Evolutionary conservation across 2,113 vertebrate species (phyloP).

Genomic region (Cavia porcellus): DNA sequence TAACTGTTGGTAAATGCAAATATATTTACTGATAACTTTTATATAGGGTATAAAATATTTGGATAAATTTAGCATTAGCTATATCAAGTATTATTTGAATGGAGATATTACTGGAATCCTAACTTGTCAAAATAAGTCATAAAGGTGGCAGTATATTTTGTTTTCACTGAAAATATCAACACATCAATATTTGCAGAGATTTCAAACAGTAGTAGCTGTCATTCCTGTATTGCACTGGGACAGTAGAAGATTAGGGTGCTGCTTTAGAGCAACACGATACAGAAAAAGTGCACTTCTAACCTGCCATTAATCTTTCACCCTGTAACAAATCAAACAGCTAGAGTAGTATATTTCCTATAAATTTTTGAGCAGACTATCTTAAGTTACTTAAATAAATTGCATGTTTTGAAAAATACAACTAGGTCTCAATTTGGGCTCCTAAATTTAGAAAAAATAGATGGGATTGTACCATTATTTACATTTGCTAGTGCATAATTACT

Average conservation of each 20-base stretch:
- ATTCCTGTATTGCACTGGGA: not conserved
- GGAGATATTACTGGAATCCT: not conserved
- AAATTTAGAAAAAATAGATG: not conserved
- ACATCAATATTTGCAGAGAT: not conserved
- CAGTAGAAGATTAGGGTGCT: not conserved
- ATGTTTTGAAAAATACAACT: not conserved
- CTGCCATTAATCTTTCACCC: not conserved
- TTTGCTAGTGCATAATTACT: not conserved
- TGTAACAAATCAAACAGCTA: not conserved
- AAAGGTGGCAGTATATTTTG: not conserved
- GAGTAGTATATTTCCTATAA: not conserved
- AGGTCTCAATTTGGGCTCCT: not conserved
- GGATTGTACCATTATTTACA: not conserved
- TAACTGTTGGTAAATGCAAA: not conserved
- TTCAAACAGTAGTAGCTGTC: not conserved
- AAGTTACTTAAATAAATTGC: not conserved
- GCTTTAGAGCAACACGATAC: not conserved
- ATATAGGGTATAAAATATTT: not conserved
- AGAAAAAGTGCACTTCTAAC: not conserved
- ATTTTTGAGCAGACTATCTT: conserved; percentile 17
- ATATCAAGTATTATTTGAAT: not conserved
- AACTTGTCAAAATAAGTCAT: not conserved
- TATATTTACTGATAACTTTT: not conserved
- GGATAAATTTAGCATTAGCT: not conserved
- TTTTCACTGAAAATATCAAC: not conserved